Base-by-base conservation (phyloP, 2,888 invertebrate genomes). In the Agrochola litura region DNA sequence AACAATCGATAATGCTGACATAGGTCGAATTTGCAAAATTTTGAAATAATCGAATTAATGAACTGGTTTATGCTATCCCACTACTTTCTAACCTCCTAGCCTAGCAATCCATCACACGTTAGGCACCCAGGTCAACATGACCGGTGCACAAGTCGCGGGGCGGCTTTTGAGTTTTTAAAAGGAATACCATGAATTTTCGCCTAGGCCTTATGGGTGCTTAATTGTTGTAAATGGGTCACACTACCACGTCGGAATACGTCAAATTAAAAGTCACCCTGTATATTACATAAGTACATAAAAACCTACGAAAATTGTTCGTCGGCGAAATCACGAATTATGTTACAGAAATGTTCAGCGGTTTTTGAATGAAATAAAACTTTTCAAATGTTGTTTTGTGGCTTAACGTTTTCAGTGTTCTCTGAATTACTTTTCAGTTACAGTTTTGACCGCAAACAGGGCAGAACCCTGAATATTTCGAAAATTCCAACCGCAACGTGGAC, bases 401-500 rank as follows among this genome's bases (percentile, higher is more conserved):
- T 88, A 86, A 87, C 88, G 87, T 92, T 90, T 92, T 90, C 91
- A 87, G 88, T 91, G 87, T 88, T 91, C 90, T 88, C 90, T 79
- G 91, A 90, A 92, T 92, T 91, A 92, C 93, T 92, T 93, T 92
- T 90, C 92, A 90, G 90, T 91, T 90, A 89, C 89, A 89, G 90
- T 90, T 86, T 79, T 77, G 77, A 91, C 93, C 92, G 82, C 93
- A 90, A 88, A 90, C 89, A 81, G 88, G 86, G 75, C 84, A 79
- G 88, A 68, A 63, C 63, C 46, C 25, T 73, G 81, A 67, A 84
- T 76, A 84, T 84, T 76, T 30, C 49, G 66, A 66, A 84, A 84
- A 73, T 79, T 81, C 73, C 68, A 25, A 83, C 89, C 88, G 37
- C 88, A 86, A 67, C 54, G 74, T 68, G 80, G 37, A 82, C 81